Evolutionary conservation across 2,113 vertebrate species (phyloP).

Genomic region (Lepidothrix coronata): DNA sequence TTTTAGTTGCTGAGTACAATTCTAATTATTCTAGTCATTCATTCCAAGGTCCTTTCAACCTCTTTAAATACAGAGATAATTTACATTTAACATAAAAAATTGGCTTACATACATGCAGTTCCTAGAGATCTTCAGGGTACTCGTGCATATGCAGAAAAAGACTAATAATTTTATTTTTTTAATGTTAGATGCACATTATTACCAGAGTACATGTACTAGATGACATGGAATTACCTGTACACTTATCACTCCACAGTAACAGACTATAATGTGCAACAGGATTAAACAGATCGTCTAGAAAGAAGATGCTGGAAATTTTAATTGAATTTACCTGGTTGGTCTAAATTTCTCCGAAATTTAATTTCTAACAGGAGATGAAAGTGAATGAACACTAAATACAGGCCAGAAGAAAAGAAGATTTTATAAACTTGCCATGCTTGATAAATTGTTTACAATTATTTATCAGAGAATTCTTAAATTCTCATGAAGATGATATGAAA

Average conservation of each 20-base stretch:
- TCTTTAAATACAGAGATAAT: neutral
- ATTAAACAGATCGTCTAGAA: neutral
- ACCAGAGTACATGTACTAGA: no score
- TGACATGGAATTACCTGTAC: neutral
- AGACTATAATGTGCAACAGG: neutral
- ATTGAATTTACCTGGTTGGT: neutral
- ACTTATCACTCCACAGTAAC: neutral
- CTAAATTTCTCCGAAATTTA: neutral
- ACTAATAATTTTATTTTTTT: neutral
- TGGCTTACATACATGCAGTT: neutral
- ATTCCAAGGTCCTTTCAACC: neutral
- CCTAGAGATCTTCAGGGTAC: neutral
- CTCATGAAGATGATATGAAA: neutral
- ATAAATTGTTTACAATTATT: neutral
- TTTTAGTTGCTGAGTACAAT: neutral
- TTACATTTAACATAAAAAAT: neutral
- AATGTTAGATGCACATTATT: neutral
- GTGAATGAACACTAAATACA: neutral
- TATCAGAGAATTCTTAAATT: slow-evolving; percentile 8
- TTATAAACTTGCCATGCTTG: neutral
- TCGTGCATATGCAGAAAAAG: neutral
- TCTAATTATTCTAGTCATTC: neutral
- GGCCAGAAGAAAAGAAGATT: neutral
- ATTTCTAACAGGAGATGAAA: neutral
- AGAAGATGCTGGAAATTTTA: neutral